A percentile compares a stretch with the other conserved stretches of the same genome.
Conservation (phyloP, 2,797 vertebrate genomes). For the Artibeus lituratus region DNA sequence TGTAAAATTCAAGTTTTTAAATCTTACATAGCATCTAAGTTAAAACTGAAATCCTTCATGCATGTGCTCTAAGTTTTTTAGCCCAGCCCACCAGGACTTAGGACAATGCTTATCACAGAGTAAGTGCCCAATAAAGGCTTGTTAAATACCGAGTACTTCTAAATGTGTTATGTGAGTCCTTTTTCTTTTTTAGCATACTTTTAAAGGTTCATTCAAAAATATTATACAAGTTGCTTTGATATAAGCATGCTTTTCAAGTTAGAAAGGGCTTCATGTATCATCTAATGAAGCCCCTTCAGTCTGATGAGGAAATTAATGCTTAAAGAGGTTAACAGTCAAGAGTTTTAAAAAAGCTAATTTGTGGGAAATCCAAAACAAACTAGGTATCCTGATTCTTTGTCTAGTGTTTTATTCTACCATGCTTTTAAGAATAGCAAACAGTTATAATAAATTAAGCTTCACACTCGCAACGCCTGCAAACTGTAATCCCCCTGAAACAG, state of each 20-base stretch:
- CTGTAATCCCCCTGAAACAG: neutral
- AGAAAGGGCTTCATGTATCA: neutral
- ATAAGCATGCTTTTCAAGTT: neutral
- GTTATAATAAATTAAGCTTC: neutral
- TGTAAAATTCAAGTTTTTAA: slow-evolving; percentile 15
- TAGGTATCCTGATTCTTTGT: neutral
- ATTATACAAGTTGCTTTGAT: neutral
- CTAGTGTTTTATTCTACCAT: neutral
- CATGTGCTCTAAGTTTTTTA: neutral
- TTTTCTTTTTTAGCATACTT: neutral
- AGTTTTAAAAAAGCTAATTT: neutral
- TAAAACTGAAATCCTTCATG: neutral
- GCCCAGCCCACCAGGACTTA: neutral
- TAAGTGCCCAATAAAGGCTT: neutral
- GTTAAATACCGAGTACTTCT: neutral
- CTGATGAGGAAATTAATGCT: neutral
- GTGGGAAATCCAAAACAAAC: neutral
- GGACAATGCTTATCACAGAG: neutral
- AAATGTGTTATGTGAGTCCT: neutral
- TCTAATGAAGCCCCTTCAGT: slow-evolving; percentile 12
- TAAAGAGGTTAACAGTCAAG: neutral
- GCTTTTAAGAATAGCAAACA: neutral
- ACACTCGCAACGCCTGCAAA: neutral
- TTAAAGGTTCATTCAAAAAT: slow-evolving; percentile 39
- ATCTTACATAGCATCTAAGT: slow-evolving; percentile 15